Evolutionary conservation across 2,797 vertebrate genomes (phyloP).

Genomic region (Denticeps clupeoides): DNA sequence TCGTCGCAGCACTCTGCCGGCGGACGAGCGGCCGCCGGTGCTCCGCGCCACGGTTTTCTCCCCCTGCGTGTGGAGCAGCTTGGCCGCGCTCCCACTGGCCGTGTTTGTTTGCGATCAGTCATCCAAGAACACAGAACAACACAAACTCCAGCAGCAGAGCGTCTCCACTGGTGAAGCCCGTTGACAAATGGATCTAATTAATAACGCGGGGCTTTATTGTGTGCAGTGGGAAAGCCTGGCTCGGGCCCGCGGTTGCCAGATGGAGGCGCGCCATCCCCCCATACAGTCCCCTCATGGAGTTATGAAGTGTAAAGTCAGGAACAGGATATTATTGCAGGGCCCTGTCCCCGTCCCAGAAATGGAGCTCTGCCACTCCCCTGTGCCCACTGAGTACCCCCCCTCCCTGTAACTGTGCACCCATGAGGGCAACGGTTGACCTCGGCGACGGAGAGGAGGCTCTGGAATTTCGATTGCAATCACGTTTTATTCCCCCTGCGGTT

Average conservation of each 20-base stretch:
- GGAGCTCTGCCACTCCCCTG: constrained; percentile 49
- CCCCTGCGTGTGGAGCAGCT: constrained; percentile 29
- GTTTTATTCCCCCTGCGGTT: constrained; percentile 25
- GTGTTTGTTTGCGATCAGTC: constrained; percentile 53
- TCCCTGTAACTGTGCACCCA: constrained; percentile 18
- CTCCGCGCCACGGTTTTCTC: constrained; percentile 34
- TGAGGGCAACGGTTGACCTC: constrained; percentile 25
- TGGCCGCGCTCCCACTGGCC: constrained; percentile 33
- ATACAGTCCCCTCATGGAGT: constrained; percentile 44
- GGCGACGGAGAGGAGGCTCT: constrained; percentile 25
- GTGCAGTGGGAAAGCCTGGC: constrained; percentile 40
- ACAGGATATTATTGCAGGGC: constrained; percentile 58
- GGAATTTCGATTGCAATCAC: constrained; percentile 40
- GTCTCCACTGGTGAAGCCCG: constrained; percentile 26
- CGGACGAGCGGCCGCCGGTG: no score
- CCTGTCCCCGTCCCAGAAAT: constrained; percentile 50
- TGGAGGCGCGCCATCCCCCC: constrained; percentile 38
- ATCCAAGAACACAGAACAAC: constrained; percentile 40
- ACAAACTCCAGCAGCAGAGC: constrained; percentile 28
- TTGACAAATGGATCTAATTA: constrained; percentile 58
- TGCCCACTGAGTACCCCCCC: constrained; percentile 34
- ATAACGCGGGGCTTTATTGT: constrained; percentile 44
- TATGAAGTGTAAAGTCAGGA: constrained; percentile 56
- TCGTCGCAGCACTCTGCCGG: no score
- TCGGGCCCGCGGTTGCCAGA: constrained; percentile 35